Percentiles rank a stretch among this genome's conserved stretches.
Evolutionary conservation across 2,888 invertebrate genomes (phyloP).

Genomic region (Rotaria magnacalcarata): DNA sequence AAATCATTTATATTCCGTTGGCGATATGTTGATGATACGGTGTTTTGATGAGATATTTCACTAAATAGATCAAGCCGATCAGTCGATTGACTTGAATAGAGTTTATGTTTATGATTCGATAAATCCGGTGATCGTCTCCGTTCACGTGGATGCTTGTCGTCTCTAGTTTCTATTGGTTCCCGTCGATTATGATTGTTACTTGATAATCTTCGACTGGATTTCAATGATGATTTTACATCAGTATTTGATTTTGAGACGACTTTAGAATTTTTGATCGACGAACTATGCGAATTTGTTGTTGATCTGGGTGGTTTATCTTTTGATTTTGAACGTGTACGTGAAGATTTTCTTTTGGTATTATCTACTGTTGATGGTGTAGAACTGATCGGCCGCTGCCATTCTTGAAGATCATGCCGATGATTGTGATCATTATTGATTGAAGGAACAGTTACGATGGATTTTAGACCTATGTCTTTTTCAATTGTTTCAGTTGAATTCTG

Average conservation of each 20-base stretch:
- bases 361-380: background rate
- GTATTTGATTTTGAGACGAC: background rate
- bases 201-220: background rate
- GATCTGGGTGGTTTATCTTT: background rate
- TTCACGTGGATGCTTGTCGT: background rate
- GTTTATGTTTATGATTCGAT: background rate
- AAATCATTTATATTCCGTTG: background rate
- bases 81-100: background rate
- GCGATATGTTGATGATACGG: background rate
- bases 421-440: background rate
- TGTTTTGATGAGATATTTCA: background rate
- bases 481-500: background rate
- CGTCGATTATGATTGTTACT: background rate
- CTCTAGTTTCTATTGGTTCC: background rate
- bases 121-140: background rate
- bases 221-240: background rate
- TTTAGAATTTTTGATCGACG: background rate
- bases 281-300: background rate
- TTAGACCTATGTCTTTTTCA: background rate
- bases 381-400: background rate
- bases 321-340: background rate
- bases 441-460: background rate
- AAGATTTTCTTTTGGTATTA: background rate
- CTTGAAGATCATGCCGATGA: background rate
- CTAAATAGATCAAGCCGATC: background rate